Evolutionary conservation across 2,888 invertebrate genomes (phyloP).

Genomic region (Zelleria hepariella): DNA sequence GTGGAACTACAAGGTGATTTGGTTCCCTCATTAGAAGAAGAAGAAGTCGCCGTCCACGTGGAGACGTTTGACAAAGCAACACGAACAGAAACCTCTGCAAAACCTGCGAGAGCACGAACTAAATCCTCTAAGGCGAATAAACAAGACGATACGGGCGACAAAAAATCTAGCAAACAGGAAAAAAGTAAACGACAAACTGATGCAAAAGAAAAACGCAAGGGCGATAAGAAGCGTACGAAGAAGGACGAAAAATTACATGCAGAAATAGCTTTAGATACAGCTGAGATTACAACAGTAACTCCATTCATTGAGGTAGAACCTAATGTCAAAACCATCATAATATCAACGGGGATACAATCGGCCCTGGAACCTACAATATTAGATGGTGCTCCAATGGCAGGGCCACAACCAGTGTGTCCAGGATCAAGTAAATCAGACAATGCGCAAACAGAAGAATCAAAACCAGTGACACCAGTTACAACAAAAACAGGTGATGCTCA

Average conservation of each 20-base stretch:
- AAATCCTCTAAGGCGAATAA: background rate
- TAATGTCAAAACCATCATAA: constrained; percentile 40
- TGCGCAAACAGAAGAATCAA: too few species aligned
- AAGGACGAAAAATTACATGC: background rate
- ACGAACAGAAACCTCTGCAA: background rate
- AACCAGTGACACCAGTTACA: too few species aligned
- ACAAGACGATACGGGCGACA: background rate
- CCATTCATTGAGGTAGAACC: constrained; percentile 13
- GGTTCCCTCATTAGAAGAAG: background rate
- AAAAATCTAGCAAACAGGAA: background rate
- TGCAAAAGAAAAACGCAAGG: background rate
- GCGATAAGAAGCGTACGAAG: background rate
- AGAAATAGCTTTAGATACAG: background rate
- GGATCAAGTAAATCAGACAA: background rate
- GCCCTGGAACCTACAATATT: background rate
- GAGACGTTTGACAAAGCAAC: background rate
- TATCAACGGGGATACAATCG: constrained; percentile 42
- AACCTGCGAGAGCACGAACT: background rate
- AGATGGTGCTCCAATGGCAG: background rate
- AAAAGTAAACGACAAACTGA: background rate
- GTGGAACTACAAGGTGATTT: background rate
- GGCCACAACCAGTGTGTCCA: background rate
- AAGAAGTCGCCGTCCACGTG: background rate
- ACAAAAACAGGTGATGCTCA: background rate
- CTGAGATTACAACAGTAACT: background rate